Evolutionary conservation across 2,113 vertebrate genomes (phyloP), one percentile per base, ranked within the genome.

Genomic region (Pan paniscus): DNA sequence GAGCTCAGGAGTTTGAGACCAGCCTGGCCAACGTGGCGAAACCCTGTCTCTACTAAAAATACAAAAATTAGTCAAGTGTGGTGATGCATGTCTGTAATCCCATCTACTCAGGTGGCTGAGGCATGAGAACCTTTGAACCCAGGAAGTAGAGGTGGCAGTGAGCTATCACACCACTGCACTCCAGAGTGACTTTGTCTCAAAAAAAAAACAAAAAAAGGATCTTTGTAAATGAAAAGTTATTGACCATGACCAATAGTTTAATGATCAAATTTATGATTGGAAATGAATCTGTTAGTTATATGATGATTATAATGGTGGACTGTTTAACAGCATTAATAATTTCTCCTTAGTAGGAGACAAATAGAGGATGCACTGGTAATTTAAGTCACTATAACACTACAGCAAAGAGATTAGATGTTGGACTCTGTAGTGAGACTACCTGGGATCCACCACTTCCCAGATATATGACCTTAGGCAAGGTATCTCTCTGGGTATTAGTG

Each of bases 171-270:
- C 27, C 61, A 64, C 61, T 64, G 61, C 27, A 64, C 27, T 32
- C 61, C 61, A 64, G 27, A 13, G 27, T 64, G 61, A 64, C 61
- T 14, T 12, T 64, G 61, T 64, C 27, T 59, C 27, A 64, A 64
- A 64, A 30, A 30, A 64, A 64, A 64, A 25, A 10, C 4, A 61
- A 61, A 30, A 30, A 64, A 64, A 64, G 12, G 1, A 12, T 6
- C 12, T 75, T 82, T 79, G 46, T 87, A 73, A 88, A 94, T 81
- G 46, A 90, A 95, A 95, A n/a, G 12, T 25, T 79, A 40, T 80
- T 23, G 13, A 72, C 59, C 50, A 48, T 64, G 48, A 61, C 55
- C 73, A 92, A 35, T 46, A 50, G 17, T 78, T 86, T 73, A 59
- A 35, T 18, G 7, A 6, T 92, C n/a, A 70, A 61, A 80, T 89